Conservation (phyloP, 2,888 invertebrate genomes). For the Eudemis profundana region DNA sequence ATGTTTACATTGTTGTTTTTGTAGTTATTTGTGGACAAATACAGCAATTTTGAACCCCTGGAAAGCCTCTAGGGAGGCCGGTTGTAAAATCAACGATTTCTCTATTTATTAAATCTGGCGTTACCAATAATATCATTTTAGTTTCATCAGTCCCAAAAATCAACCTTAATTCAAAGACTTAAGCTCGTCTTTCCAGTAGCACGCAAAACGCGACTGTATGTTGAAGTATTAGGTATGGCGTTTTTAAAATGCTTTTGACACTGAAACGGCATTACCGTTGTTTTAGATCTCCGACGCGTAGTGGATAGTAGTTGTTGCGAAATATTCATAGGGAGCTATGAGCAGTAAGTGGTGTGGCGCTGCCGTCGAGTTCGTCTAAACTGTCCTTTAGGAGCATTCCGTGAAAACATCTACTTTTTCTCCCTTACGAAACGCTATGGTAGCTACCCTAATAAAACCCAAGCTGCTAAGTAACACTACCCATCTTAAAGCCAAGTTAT, state of each 20-base stretch:
- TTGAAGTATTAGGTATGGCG: neutral
- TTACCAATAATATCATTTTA: neutral
- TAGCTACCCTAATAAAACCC: too few relatives aligned
- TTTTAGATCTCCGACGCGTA: slow-evolving; percentile 63
- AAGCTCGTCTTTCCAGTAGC: neutral
- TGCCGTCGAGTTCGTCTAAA: slow-evolving; percentile 33
- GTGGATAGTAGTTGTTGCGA: slow-evolving; percentile 57
- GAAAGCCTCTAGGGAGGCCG: neutral
- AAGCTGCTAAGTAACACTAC: too few relatives aligned
- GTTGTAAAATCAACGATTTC: slow-evolving; percentile 15
- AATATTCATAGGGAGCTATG: slow-evolving; percentile 60
- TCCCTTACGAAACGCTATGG: too few relatives aligned
- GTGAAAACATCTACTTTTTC: too few relatives aligned
- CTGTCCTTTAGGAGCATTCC: too few relatives aligned
- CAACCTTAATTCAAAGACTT: neutral
- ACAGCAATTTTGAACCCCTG: too few relatives aligned
- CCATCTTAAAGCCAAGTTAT: too few relatives aligned
- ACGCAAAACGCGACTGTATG: neutral
- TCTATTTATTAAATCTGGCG: slow-evolving; percentile 2
- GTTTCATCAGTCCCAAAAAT: neutral
- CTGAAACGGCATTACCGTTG: slow-evolving; percentile 47
- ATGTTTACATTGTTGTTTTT: slow-evolving; percentile 30
- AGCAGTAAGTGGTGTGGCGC: slow-evolving; percentile 58
- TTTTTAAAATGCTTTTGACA: slow-evolving; percentile 10
- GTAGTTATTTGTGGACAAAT: slow-evolving; percentile 2